Evolutionary conservation across 2,888 invertebrate species (phyloP), one percentile per base, ranked within the genome.

Genomic region (Tipula vernalis): DNA sequence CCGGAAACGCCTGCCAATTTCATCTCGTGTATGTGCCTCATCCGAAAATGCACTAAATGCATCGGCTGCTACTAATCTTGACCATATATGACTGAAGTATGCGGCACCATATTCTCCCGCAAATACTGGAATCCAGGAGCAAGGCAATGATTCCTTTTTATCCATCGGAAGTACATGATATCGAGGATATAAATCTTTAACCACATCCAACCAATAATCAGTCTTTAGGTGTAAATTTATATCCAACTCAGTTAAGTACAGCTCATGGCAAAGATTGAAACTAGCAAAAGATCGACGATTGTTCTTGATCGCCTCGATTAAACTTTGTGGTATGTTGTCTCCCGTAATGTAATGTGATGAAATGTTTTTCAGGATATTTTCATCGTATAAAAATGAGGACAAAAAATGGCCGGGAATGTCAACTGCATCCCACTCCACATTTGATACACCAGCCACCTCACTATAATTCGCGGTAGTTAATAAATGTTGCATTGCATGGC

Each of bases 381-480:
- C 93, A 89, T 96, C 95, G 88, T 94, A 95, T 6, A 97, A 91
- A 95, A 97, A 97, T 90, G 96, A 95, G 0, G 94, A 93, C 94
- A 99, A 94, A 87, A 99, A 96, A 89, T 96, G 93, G 0, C 96
- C 95, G 87, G 96, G 95, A 0, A 98, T 94, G 90, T 96, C 95
- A 0, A 96, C 95, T 0, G 97, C 96, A 91, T 99, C 99, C 97
- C 98, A 98, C 92, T 99, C 99, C 0, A 98, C 94, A 90, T 96
- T 97, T 0, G 95, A 95, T 36, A 96, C 92, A 0, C 98, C 98
- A 2, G 97, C 94, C 0, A 98, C 94, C 90, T 98, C 97, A 0
- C 95, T 94, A 91, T 96, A 97, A 15, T 95, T 95, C 0, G 96
- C 95, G 89, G 94, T 95, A 0, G 97, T 96, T 44, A 99, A 92